Evolutionary conservation across 2,888 invertebrate genomes (phyloP).

Genomic region (Amiota communis): DNA sequence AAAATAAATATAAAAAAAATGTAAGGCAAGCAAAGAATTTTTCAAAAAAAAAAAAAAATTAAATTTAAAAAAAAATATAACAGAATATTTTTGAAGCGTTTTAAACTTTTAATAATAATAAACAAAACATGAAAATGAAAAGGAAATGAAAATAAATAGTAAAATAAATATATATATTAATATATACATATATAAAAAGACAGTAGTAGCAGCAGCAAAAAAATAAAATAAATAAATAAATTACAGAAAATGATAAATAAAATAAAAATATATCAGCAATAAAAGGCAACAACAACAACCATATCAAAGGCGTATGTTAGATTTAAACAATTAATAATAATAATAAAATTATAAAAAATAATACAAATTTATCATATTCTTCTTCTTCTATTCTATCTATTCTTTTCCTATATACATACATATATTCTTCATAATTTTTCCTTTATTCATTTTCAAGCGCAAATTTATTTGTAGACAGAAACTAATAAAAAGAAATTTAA

Average conservation of each 20-base stretch:
- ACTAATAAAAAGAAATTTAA: slow-evolving; percentile 39
- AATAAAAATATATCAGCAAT: slow-evolving; percentile 66
- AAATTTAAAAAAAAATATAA: no score
- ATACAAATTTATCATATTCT: no score
- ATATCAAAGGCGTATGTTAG: slow-evolving; percentile 69
- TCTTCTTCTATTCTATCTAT: no score
- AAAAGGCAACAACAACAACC: slow-evolving; percentile 70
- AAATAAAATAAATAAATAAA: slow-evolving; percentile 1
- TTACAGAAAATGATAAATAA: slow-evolving; percentile 32
- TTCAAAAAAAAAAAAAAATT: slow-evolving; percentile 54
- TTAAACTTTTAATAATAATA: slow-evolving; percentile 48
- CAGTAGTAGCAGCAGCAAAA: slow-evolving; percentile 70
- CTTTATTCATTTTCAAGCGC: slow-evolving; percentile 39
- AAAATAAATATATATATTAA: slow-evolving; percentile 53
- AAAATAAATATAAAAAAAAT: slow-evolving; percentile 19
- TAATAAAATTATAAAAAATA: no score
- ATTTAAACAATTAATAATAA: slow-evolving; percentile 40
- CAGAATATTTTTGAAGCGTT: slow-evolving; percentile 64
- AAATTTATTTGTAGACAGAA: neutral
- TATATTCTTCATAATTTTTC: neutral
- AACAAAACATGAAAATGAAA: slow-evolving; percentile 44
- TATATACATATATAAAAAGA: slow-evolving; percentile 72
- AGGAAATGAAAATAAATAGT: slow-evolving; percentile 35
- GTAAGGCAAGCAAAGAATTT: slow-evolving; percentile 49
- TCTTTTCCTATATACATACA: no score